phyloP scores from a whole-genome alignment of 2,888 invertebrate genomes.

The Euproctis similis region DNA sequence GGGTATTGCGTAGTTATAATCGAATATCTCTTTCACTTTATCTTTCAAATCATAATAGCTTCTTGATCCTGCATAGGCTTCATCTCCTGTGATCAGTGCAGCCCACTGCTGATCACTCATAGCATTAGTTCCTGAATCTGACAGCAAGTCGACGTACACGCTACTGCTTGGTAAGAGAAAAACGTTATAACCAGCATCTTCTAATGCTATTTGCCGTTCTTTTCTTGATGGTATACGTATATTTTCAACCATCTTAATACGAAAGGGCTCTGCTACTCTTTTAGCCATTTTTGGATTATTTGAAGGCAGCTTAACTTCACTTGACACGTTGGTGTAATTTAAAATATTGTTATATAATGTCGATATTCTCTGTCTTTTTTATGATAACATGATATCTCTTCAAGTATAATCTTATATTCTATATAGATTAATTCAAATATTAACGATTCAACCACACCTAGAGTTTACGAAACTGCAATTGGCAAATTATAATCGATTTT shows the following conservation, averaged over 20 bases:
- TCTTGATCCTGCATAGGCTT: slow-evolving; percentile 7
- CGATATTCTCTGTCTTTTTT: no score
- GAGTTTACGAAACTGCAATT: no score
- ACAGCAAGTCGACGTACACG: slow-evolving; percentile 6
- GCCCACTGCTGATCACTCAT: slow-evolving; percentile 11
- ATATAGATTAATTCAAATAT: no score
- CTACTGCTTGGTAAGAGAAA: slow-evolving; percentile 7
- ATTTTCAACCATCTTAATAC: slow-evolving; percentile 7
- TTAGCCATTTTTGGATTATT: slow-evolving; percentile 3
- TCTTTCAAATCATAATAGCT: slow-evolving; percentile 6
- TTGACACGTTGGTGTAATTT: no score
- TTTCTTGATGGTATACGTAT: slow-evolving; percentile 5
- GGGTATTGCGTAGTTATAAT: slow-evolving; percentile 7
- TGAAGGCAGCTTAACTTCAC: no score
- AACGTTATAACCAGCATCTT: slow-evolving; percentile 6
- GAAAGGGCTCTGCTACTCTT: slow-evolving; percentile 7
- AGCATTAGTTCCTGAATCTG: slow-evolving; percentile 8
- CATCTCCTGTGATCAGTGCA: slow-evolving; percentile 7
- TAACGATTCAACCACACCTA: no score
- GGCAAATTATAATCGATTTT: no score
- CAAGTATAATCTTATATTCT: no score
- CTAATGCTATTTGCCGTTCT: slow-evolving; percentile 7
- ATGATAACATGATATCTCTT: no score
- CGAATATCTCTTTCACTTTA: slow-evolving; percentile 7
- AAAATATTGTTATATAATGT: no score